Evolutionary conservation across 1,140 invertebrate species (phyloP), one percentile per base, ranked within the genome.

Genomic region (Argopecten irradians): DNA sequence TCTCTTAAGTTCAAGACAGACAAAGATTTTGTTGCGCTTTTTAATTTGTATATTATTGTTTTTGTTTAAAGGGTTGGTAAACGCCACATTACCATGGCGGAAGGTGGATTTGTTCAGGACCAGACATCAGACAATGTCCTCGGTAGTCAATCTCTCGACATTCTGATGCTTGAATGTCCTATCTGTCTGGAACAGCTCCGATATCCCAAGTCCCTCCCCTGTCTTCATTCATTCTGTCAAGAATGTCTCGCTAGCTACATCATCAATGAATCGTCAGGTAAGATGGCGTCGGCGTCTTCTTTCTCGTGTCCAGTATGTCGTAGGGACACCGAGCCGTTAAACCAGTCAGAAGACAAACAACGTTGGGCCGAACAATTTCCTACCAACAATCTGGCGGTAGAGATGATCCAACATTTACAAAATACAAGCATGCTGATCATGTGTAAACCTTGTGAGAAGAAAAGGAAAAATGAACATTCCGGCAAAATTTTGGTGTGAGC

Each of bases 191-290:
- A 89, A 35, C 83, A 84, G 41, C 87, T 87, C 19, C 87, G 87
- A 83, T 14, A 87, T 34, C 89, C 89, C 1, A 84, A 85, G 34
- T 83, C 84, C 33, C 55, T 89, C 7, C 89, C 89, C 46, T 89
- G 89, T 83, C 89, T 89, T n/a, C 89, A 89, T 85, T 89, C 89
- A 7, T 89, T 89, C 35, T 89, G 89, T 36, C 82, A 87, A 43
- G 86, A 87, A 55, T 89, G 89, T 13, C 43, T 89, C 3, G 87
- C 82, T 34, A 41, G 55, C 9, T 84, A 89, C 55, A 89, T 89
- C 14, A 0, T 85, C 5, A 71, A 71, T 5, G 55, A 71, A n/a
- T 71, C 28, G 22, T 71, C 55, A 3, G 55, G 55, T 28, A 71
- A 71, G 55, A 71, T 71, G 55, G 55, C 55, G 14, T 71, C 55